Conservation (phyloP, 2,797 vertebrate species). For the Schizopygopsis pylzovi region DNA sequence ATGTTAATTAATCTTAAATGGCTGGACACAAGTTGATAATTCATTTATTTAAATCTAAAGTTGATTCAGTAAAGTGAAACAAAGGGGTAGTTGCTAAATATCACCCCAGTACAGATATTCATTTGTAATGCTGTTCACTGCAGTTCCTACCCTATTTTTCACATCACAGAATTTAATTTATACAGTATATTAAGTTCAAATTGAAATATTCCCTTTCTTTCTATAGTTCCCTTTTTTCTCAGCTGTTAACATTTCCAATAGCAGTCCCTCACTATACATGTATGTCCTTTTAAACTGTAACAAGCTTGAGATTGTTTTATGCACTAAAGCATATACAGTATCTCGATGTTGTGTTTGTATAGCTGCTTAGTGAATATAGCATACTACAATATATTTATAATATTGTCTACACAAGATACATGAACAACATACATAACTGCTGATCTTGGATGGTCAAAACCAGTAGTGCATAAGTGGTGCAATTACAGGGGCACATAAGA, state of each 20-base stretch:
- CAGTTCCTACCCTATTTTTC: not conserved
- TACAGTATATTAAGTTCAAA: not conserved
- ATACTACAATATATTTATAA: not conserved
- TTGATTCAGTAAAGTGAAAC: not conserved
- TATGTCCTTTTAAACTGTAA: not conserved
- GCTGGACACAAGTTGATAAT: not conserved
- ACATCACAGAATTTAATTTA: not conserved
- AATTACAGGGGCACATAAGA: not conserved
- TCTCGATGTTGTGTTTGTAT: not conserved
- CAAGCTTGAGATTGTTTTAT: not conserved
- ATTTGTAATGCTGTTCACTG: not conserved
- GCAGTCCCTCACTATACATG: not conserved
- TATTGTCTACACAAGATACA: not conserved
- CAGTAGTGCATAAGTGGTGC: not conserved
- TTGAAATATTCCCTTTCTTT: not conserved
- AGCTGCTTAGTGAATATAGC: not conserved
- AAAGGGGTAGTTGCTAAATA: not conserved
- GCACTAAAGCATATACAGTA: not conserved
- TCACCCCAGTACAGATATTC: not conserved
- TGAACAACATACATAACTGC: not conserved
- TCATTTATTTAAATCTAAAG: not conserved
- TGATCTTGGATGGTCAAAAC: not conserved
- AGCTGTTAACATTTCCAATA: not conserved
- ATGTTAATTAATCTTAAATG: not conserved
- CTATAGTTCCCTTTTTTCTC: not conserved